Conservation (phyloP, 1,140 invertebrate genomes). For the Penaeus vannamei region DNA sequence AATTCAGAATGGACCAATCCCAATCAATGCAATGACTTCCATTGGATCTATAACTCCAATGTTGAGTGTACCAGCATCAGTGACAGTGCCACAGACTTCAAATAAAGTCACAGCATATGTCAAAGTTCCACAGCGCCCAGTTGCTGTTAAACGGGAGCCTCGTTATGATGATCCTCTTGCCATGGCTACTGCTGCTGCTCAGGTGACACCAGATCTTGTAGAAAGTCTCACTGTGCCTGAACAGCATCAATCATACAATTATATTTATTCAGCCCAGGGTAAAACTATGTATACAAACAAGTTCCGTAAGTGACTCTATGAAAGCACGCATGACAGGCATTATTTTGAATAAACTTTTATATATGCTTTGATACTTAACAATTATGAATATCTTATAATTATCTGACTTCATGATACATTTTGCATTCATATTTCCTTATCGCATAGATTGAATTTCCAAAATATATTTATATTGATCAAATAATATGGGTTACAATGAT, state of each 20-base stretch:
- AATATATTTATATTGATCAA: no score
- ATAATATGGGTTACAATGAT: no score
- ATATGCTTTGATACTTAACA: background rate
- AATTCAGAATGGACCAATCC: conserved; percentile 18
- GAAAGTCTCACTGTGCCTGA: conserved; percentile 56
- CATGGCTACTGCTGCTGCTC: conserved; percentile 59
- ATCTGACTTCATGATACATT: no score
- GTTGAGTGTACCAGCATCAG: conserved; percentile 39
- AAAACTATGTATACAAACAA: conserved; percentile 48
- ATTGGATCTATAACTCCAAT: conserved; percentile 43
- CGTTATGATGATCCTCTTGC: conserved; percentile 49
- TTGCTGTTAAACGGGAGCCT: conserved; percentile 43
- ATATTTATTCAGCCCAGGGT: conserved; percentile 41
- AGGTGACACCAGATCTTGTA: conserved; percentile 56
- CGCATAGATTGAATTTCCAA: no score
- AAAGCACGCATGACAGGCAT: background rate
- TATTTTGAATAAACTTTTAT: background rate
- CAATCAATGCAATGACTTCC: conserved; percentile 17
- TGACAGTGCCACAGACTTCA: conserved; percentile 50
- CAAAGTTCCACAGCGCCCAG: conserved; percentile 51
- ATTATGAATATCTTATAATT: no score
- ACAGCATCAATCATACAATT: conserved; percentile 51
- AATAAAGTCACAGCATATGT: conserved; percentile 43
- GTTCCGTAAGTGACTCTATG: conserved; percentile 22
- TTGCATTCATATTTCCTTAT: no score